These are phyloP conservation scores for Ormyrus pomaceus DNA, from an alignment of 2,888 invertebrate species.

Conservation along the genomic window DNA sequence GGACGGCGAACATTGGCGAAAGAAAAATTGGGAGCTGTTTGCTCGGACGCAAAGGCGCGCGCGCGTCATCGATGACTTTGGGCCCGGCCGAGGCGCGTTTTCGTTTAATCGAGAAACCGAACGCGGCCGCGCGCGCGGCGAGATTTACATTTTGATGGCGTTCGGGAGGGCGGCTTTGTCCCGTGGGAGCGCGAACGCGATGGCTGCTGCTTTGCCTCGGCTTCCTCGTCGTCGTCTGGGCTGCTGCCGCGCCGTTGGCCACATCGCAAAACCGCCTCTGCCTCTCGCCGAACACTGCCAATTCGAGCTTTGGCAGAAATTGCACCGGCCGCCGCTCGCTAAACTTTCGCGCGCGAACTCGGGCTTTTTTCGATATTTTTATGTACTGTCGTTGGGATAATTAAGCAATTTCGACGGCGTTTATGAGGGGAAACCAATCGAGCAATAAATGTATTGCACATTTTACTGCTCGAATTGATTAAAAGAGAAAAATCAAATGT, in stretches of 20 bases:
- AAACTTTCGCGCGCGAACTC: too few species aligned
- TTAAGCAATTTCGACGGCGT: too few species aligned
- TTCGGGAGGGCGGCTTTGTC: constrained; percentile 56
- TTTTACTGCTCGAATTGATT: too few species aligned
- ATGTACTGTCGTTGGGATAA: too few species aligned
- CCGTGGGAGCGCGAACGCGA: constrained; percentile 51
- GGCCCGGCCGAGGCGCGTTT: constrained; percentile 21
- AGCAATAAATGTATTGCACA: too few species aligned
- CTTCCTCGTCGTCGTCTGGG: too few species aligned
- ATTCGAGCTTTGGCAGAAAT: constrained; percentile 29
- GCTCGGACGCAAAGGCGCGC: constrained; percentile 14
- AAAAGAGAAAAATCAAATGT: too few species aligned
- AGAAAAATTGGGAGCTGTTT: background rate
- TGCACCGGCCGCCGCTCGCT: background rate
- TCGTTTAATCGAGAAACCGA: constrained; percentile 52
- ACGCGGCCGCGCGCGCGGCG: constrained; percentile 49
- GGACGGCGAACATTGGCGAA: background rate
- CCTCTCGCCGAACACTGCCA: constrained; percentile 1
- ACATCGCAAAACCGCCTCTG: background rate
- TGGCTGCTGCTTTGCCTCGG: background rate
- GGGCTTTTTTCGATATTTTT: too few species aligned
- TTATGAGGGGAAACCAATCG: too few species aligned
- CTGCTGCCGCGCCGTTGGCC: background rate
- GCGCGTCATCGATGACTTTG: constrained; percentile 29
- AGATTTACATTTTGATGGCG: constrained; percentile 63